phyloP scores from a whole-genome alignment of 1,140 invertebrate species.

The Aplysia californica region DNA sequence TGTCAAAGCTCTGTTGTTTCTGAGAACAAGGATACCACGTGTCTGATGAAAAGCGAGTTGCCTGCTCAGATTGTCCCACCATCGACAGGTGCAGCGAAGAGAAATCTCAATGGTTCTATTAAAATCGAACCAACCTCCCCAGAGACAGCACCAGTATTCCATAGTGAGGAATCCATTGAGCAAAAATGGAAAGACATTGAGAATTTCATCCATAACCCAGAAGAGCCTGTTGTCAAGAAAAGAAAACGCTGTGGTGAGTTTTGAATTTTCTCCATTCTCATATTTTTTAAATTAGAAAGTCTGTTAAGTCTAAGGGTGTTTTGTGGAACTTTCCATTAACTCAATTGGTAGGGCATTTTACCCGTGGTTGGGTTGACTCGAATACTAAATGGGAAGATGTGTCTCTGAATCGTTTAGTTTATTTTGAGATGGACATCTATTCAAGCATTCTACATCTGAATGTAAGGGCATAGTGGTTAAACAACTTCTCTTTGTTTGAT shows the following conservation, averaged over 20 bases:
- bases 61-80: conserved; percentile 12
- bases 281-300: too few relatives aligned
- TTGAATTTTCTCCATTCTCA: conserved; percentile 1
- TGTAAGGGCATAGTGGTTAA: too few relatives aligned
- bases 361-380: too few relatives aligned
- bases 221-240: conserved; percentile 77
- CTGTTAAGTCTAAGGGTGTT: too few relatives aligned
- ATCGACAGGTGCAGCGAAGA: not conserved
- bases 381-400: too few relatives aligned
- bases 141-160: conserved; percentile 10
- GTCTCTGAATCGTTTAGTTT: too few relatives aligned
- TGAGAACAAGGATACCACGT: not conserved
- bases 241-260: conserved; percentile 67
- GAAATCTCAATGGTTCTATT: not conserved
- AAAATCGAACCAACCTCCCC: not conserved
- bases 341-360: too few relatives aligned
- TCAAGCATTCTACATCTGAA: too few relatives aligned
- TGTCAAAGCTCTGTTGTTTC: not conserved
- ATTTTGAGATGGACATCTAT: too few relatives aligned
- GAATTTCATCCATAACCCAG: conserved; percentile 70
- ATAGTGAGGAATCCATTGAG: conserved; percentile 40
- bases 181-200: conserved; percentile 64
- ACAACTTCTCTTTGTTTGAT: too few relatives aligned
- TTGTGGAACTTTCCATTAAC: too few relatives aligned
- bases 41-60: not conserved